Evolutionary conservation across 1,140 invertebrate species (phyloP), one percentile per base, ranked within the genome.

Genomic region (Pogonus chalceus): DNA sequence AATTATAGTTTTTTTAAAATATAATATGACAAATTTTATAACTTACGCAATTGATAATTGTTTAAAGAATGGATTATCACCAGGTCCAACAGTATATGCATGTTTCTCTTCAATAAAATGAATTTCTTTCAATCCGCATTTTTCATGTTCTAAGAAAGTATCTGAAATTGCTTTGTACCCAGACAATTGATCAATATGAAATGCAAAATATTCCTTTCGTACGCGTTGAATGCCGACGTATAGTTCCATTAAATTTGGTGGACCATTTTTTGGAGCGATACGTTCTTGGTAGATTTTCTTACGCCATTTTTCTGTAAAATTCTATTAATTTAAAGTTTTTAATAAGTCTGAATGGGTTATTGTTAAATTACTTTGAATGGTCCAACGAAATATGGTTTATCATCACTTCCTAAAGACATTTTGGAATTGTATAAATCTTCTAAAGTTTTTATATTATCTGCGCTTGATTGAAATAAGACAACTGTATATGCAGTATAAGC

Each of bases 401-500:
- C 77, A 54, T 81, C 74, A 1, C 75, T 77, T 0, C 75, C 81
- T 23, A 83, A 65, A 54, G 74, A 74, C 2, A 83, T 67, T 20
- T 77, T 74, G 7, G 79, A 80, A 49, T 74, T 65, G 2, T 78
- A 61, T 2, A 83, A 64, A 55, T 80, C 76, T 7, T 72, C 61
- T 1, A 78, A 39, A 1, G 70, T 76, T 48, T 71, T 70, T 12
- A 82, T 79, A 26, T 73, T 72, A 0, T 71, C 69, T 0, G 76
- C 75, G 16, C 77, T 77, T 1, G 78, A 77, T 56, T 79, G 78
- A 0, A 82, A 60, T 0, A 82, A 61, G 14, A 76, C 75, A 0
- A 81, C 79, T 24, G 81, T 81, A 51, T 80, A 79, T 0, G 79
- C 79, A 4, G 77, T 76, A 56, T 79, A 81, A 0, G 79, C 76